phyloP scores from a whole-genome alignment of 1,140 invertebrate genomes.

The Drosophila grimshawi region DNA sequence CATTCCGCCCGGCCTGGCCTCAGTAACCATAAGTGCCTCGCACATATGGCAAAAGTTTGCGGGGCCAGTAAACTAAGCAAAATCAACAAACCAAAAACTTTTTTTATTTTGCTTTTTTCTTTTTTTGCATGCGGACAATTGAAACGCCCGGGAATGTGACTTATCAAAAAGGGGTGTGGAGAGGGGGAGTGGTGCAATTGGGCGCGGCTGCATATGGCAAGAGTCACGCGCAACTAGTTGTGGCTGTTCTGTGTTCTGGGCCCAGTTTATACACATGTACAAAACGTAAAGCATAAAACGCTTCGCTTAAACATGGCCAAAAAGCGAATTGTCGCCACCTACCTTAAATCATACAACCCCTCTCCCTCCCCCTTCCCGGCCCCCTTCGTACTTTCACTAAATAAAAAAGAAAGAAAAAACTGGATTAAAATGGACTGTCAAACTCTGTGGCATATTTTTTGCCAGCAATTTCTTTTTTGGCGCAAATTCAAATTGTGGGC shows the following conservation, averaged over 20 bases:
- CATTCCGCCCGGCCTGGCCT: background rate
- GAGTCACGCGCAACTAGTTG: constrained; percentile 55
- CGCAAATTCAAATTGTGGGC: constrained; percentile 60
- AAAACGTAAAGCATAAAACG: constrained; percentile 11
- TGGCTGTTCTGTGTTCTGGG: constrained; percentile 8
- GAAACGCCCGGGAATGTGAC: constrained; percentile 17
- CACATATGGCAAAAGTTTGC: constrained; percentile 55
- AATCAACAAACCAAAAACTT: constrained; percentile 49
- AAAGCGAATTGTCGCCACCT: constrained; percentile 22
- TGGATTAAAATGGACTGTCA: constrained; percentile 74
- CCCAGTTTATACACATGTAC: constrained; percentile 14
- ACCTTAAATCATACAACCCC: constrained; percentile 11
- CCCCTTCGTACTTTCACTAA: background rate
- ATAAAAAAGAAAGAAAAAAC: constrained; percentile 43
- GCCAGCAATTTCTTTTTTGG: constrained; percentile 21
- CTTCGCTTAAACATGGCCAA: constrained; percentile 63
- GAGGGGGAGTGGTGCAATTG: constrained; percentile 1
- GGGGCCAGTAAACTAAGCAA: constrained; percentile 54
- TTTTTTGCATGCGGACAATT: constrained; percentile 38
- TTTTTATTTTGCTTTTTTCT: background rate
- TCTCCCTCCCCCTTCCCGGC: background rate
- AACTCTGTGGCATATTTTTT: constrained; percentile 27
- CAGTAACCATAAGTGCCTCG: background rate
- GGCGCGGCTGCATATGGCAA: constrained; percentile 26
- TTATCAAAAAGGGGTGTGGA: background rate